Percentiles rank a stretch among this genome's conserved stretches.
Evolutionary conservation across 2,797 vertebrate genomes (phyloP).

Genomic region (Poeciliopsis infans): DNA sequence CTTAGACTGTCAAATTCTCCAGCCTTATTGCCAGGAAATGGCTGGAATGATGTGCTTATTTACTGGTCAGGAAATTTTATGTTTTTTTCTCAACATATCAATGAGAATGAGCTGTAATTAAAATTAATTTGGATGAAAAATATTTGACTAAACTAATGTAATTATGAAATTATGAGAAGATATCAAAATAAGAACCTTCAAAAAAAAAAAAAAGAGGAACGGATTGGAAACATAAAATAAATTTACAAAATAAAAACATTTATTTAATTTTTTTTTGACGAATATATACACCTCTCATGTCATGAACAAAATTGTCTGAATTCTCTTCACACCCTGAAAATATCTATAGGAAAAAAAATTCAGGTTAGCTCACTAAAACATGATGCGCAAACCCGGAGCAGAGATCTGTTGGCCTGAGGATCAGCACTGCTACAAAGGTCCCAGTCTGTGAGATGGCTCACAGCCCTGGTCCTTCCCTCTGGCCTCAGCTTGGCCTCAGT

Average conservation of each 20-base stretch:
- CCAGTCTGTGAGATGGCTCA: constrained; percentile 67
- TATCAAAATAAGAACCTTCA: background rate
- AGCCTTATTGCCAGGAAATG: no score
- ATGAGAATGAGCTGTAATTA: no score
- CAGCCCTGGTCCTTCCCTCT: constrained; percentile 63
- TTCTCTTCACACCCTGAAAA: constrained; percentile 43
- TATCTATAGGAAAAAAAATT: constrained; percentile 61
- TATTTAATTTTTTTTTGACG: background rate
- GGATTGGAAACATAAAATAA: background rate
- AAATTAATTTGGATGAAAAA: no score
- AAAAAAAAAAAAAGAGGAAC: background rate
- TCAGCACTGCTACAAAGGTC: constrained; percentile 60
- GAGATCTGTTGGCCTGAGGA: constrained; percentile 53
- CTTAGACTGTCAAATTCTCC: background rate
- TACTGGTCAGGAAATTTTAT: no score
- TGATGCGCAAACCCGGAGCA: constrained; percentile 53
- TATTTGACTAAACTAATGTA: no score
- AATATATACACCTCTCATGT: constrained; percentile 22
- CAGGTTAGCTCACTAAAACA: constrained; percentile 54
- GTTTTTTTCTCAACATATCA: no score
- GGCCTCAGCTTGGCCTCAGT: constrained; percentile 72
- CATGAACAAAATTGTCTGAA: constrained; percentile 32
- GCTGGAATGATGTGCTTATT: no score
- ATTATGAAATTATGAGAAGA: background rate
- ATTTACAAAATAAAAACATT: background rate